A percentile compares a stretch with the other conserved stretches of the same genome.
Conservation (phyloP, 2,888 invertebrate genomes). For the Tiliacea citrago region DNA sequence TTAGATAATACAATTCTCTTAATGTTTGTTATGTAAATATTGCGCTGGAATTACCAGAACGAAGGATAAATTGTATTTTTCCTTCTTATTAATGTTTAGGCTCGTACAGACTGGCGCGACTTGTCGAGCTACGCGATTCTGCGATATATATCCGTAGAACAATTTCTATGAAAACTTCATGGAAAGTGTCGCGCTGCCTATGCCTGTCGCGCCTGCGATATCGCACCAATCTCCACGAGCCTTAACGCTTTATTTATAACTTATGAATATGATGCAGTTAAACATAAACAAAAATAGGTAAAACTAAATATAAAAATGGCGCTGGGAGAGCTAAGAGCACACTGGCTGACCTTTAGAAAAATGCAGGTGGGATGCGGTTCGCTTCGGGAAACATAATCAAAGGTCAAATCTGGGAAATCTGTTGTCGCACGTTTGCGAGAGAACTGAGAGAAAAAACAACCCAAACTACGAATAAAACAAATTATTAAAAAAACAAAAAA, state of each 20-base stretch:
- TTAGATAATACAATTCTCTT: slow-evolving; percentile 25
- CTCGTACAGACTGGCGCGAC: too few species aligned
- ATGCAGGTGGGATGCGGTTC: not conserved
- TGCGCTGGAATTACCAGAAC: not conserved
- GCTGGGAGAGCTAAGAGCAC: not conserved
- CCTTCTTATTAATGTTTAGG: not conserved
- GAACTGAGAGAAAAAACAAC: not conserved
- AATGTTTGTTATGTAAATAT: slow-evolving; percentile 11
- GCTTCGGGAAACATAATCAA: not conserved
- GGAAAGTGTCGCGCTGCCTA: too few species aligned
- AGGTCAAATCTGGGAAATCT: not conserved
- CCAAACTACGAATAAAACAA: too few species aligned
- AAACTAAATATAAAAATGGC: not conserved
- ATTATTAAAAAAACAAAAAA: too few species aligned
- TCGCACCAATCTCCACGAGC: too few species aligned
- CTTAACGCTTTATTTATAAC: not conserved
- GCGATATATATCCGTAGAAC: too few species aligned
- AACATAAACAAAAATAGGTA: not conserved
- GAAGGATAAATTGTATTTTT: not conserved
- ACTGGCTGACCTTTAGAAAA: slow-evolving; percentile 13
- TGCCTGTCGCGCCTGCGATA: too few species aligned
- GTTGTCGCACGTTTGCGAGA: not conserved
- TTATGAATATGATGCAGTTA: not conserved
- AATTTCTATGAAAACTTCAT: too few species aligned
- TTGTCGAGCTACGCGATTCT: too few species aligned